These are phyloP conservation scores for Orchestes rusci DNA, from an alignment of 2,888 invertebrate genomes.

Conservation along the genomic window DNA sequence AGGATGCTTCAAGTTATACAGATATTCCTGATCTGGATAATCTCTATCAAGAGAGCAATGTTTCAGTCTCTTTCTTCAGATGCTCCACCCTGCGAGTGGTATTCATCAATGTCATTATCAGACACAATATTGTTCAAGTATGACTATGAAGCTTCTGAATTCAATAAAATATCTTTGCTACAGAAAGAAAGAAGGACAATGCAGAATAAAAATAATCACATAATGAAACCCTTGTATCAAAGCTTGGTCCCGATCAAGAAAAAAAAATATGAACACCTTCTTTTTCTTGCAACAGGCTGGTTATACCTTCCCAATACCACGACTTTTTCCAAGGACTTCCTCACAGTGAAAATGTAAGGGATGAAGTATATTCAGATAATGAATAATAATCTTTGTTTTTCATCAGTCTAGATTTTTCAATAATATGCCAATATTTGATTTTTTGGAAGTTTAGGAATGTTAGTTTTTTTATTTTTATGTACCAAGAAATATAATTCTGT, in stretches of 20 bases:
- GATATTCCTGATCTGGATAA: too few relatives aligned
- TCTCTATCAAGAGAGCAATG: too few relatives aligned
- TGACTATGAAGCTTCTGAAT: slow-evolving; percentile 4
- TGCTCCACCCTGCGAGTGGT: too few relatives aligned
- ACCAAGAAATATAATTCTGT: background rate
- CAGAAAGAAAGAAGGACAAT: slow-evolving; percentile 8
- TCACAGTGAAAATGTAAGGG: background rate
- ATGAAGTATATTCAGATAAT: background rate
- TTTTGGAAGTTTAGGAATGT: background rate
- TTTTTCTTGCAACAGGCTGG: slow-evolving; percentile 3
- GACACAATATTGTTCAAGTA: slow-evolving; percentile 4
- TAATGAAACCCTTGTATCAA: slow-evolving; percentile 7
- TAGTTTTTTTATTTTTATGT: background rate
- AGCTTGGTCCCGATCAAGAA: slow-evolving; percentile 8
- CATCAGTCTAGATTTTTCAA: background rate
- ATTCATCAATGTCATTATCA: background rate
- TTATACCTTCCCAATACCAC: background rate
- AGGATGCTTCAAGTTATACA: too few relatives aligned
- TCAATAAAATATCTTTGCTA: slow-evolving; percentile 8
- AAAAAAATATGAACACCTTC: slow-evolving; percentile 9
- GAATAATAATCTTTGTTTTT: background rate
- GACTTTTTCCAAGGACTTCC: background rate
- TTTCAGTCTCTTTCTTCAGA: too few relatives aligned
- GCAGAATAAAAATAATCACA: slow-evolving; percentile 4
- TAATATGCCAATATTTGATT: background rate